Conservation (phyloP, 2,113 vertebrate genomes). For the Ptilorrhoa leucosticta region DNA sequence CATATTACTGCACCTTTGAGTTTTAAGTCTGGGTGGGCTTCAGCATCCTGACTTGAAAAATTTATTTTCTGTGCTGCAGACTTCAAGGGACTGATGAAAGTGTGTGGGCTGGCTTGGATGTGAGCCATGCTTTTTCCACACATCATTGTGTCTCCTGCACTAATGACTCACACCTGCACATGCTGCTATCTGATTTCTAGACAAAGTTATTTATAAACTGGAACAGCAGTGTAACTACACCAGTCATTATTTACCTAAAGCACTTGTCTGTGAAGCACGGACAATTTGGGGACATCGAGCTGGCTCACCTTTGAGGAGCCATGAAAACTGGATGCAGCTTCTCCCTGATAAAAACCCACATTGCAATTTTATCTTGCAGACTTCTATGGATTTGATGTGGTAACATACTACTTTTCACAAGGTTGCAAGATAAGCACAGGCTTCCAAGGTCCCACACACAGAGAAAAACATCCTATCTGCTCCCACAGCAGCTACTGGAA, state of each 20-base stretch:
- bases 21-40: background rate
- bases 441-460: background rate
- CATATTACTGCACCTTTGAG: background rate
- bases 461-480: background rate
- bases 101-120: slow-evolving; percentile 37
- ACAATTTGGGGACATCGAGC: background rate
- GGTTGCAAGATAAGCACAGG: background rate
- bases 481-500: background rate
- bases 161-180: slow-evolving; percentile 60
- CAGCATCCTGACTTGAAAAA: background rate
- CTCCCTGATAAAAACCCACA: background rate
- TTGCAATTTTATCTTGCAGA: background rate
- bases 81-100: slow-evolving; percentile 45
- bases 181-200: slow-evolving; percentile 35
- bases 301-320: background rate
- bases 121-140: slow-evolving; percentile 42
- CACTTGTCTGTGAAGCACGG: background rate
- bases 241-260: background rate
- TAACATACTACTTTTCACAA: background rate
- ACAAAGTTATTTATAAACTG: slow-evolving; percentile 40
- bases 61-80: background rate
- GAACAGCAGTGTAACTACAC: background rate
- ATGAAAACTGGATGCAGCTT: background rate
- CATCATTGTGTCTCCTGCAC: slow-evolving; percentile 56
- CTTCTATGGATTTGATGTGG: background rate